A percentile compares a stretch with the other conserved stretches of the same genome.
Evolutionary conservation across 2,888 invertebrate species (phyloP).

Genomic region (Mechanitis mazaeus): DNA sequence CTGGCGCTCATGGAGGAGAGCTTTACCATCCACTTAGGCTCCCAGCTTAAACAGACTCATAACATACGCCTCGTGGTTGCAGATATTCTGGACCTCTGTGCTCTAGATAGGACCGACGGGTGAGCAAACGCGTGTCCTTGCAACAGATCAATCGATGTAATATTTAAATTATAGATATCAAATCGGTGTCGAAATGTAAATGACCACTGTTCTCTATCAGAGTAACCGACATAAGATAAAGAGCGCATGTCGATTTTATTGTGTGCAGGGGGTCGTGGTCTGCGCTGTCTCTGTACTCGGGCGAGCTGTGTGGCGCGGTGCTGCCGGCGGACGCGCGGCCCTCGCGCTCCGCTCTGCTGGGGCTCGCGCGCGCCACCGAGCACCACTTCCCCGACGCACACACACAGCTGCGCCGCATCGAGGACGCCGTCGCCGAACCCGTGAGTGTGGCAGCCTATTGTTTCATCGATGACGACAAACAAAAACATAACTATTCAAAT

Average conservation of each 20-base stretch:
- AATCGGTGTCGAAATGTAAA: too few species aligned
- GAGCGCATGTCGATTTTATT: too few species aligned
- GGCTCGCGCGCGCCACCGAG: slow-evolving; percentile 80
- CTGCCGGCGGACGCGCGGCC: slow-evolving; percentile 72
- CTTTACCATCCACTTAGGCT: slow-evolving; percentile 98
- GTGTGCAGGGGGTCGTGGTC: slow-evolving; percentile 80
- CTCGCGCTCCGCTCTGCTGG: slow-evolving; percentile 80
- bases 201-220: too few species aligned
- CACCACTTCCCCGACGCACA: slow-evolving; percentile 95
- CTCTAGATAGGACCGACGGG: slow-evolving; percentile 44
- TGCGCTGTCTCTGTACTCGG: slow-evolving; percentile 94
- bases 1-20: slow-evolving; percentile 86
- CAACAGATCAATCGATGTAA: too few species aligned
- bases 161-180: too few species aligned
- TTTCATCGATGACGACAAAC: too few species aligned
- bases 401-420: slow-evolving; percentile 86
- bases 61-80: slow-evolving; percentile 94
- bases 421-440: slow-evolving; percentile 75
- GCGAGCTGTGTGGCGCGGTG: slow-evolving; percentile 91
- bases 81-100: slow-evolving; percentile 79
- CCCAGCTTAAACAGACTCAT: slow-evolving; percentile 98
- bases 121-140: slow-evolving; percentile 24
- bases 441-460: slow-evolving; percentile 46
- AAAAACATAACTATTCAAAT: too few species aligned
- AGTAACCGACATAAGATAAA: too few species aligned